A percentile compares a stretch with the other conserved stretches of the same genome.
phyloP scores from a whole-genome alignment of 1,140 invertebrate species.

The Trachymyrmex cornetzi region DNA sequence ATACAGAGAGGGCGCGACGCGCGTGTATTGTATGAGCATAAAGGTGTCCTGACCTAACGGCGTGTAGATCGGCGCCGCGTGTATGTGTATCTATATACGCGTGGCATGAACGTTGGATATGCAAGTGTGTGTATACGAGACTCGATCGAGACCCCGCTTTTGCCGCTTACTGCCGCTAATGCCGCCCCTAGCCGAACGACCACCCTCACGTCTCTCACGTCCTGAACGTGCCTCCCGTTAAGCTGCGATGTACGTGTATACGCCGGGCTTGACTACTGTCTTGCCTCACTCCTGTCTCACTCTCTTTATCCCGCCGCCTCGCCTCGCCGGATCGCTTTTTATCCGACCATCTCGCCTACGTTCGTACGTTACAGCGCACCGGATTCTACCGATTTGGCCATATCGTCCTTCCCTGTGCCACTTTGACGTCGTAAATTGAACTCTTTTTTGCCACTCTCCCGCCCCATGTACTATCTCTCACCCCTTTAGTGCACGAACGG shows the following conservation, averaged over 20 bases:
- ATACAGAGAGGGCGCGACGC: conserved; percentile 23
- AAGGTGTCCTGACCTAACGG: conserved; percentile 45
- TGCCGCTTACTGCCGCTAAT: conserved; percentile 55
- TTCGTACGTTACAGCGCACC: conserved; percentile 47
- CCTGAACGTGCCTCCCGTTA: conserved; percentile 33
- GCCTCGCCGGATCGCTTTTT: conserved; percentile 35
- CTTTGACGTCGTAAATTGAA: conserved; percentile 72
- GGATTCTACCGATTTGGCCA: conserved; percentile 61
- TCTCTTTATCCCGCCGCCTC: not conserved
- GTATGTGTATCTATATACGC: not conserved
- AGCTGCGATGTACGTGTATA: conserved; percentile 31
- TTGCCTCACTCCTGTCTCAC: not conserved
- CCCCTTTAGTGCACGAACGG: conserved; percentile 32
- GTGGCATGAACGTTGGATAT: not conserved
- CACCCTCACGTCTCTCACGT: conserved; percentile 35
- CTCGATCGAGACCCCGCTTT: conserved; percentile 62
- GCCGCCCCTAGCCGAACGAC: conserved; percentile 34
- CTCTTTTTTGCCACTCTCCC: conserved; percentile 57
- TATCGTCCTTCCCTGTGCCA: conserved; percentile 61
- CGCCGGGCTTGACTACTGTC: conserved; percentile 22
- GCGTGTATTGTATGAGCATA: conserved; percentile 30
- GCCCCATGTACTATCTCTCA: conserved; percentile 28
- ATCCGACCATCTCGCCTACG: conserved; percentile 46
- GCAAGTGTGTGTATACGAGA: not conserved
- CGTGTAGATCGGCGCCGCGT: not conserved